Conservation (phyloP, 2,888 invertebrate species). For the Macrostomum cliftonense region DNA sequence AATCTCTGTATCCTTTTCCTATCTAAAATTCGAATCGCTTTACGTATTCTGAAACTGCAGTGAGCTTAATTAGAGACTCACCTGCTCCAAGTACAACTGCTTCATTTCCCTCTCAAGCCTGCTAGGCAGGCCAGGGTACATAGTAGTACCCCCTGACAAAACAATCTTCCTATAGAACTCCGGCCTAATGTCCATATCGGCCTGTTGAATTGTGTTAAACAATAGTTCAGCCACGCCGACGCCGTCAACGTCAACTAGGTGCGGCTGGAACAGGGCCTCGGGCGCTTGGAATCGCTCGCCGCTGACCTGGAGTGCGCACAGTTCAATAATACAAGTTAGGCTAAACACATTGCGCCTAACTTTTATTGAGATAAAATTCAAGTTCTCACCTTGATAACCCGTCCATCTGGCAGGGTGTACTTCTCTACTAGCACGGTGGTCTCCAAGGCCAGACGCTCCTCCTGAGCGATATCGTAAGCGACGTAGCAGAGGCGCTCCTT, state of each 20-base stretch:
- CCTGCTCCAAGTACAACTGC: conserved; percentile 77
- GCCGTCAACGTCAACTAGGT: conserved; percentile 93
- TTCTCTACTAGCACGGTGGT: conserved; percentile 93
- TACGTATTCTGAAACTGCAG: too few species aligned
- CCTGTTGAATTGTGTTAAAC: conserved; percentile 89
- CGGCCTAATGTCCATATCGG: conserved; percentile 81
- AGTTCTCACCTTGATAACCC: conserved; percentile 81
- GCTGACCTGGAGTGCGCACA: conserved; percentile 39
- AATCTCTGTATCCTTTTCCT: too few species aligned
- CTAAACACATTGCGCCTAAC: too few species aligned
- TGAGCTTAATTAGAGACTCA: too few species aligned
- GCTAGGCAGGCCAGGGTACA: conserved; percentile 95
- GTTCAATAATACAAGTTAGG: too few species aligned
- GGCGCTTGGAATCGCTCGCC: conserved; percentile 93
- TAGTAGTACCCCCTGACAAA: conserved; percentile 89
- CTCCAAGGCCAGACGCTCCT: conserved; percentile 81
- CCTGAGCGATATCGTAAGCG: conserved; percentile 92
- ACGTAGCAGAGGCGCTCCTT: conserved; percentile 97
- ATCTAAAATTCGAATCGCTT: too few species aligned
- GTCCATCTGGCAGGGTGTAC: conserved; percentile 81
- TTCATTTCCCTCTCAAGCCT: conserved; percentile 90
- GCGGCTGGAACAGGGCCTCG: conserved; percentile 93
- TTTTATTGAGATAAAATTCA: too few species aligned
- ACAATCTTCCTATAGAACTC: conserved; percentile 97
- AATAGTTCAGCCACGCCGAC: conserved; percentile 56